Percentiles rank a stretch among this genome's conserved stretches.
Conservation (phyloP, 64 coral and sea anemone genomes). For the Astreopora myriophthalma region DNA sequence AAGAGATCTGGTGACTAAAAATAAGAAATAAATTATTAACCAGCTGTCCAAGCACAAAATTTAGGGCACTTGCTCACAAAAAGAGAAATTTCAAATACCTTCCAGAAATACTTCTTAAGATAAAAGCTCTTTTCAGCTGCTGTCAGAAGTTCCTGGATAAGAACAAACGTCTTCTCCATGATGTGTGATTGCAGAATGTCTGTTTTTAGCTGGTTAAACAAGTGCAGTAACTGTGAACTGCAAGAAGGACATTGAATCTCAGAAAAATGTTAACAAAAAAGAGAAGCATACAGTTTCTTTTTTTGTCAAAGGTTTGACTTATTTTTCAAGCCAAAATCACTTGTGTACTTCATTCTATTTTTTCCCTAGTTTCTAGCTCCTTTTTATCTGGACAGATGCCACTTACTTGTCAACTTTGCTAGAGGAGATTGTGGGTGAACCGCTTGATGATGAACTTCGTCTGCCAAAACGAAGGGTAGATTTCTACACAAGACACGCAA, state of each 20-base stretch:
- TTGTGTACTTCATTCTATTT: too few relatives aligned
- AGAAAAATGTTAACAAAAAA: too few relatives aligned
- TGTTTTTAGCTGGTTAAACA: constrained; percentile 91
- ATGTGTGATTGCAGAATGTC: constrained; percentile 90
- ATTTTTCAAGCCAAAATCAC: too few relatives aligned
- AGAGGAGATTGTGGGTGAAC: neutral
- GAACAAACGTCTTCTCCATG: constrained; percentile 87
- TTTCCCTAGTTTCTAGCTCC: too few relatives aligned
- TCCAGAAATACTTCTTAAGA: constrained; percentile 97
- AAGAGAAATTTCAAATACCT: constrained; percentile 56
- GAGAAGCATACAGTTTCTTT: too few relatives aligned
- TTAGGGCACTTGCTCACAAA: too few relatives aligned
- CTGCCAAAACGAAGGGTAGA: constrained; percentile 50
- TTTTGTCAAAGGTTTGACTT: too few relatives aligned
- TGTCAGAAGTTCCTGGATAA: constrained; percentile 83
- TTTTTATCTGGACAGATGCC: too few relatives aligned
- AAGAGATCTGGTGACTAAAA: constrained; percentile 93
- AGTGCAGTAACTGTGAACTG: constrained; percentile 86
- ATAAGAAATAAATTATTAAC: neutral
- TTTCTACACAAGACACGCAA: constrained; percentile 38
- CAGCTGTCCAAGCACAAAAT: too few relatives aligned
- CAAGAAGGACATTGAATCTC: neutral
- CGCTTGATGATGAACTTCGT: neutral
- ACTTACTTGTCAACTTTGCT: constrained; percentile 69
- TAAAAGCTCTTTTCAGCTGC: constrained; percentile 88